Conservation (phyloP, 1,140 invertebrate species). For the Drosophila biarmipes region DNA sequence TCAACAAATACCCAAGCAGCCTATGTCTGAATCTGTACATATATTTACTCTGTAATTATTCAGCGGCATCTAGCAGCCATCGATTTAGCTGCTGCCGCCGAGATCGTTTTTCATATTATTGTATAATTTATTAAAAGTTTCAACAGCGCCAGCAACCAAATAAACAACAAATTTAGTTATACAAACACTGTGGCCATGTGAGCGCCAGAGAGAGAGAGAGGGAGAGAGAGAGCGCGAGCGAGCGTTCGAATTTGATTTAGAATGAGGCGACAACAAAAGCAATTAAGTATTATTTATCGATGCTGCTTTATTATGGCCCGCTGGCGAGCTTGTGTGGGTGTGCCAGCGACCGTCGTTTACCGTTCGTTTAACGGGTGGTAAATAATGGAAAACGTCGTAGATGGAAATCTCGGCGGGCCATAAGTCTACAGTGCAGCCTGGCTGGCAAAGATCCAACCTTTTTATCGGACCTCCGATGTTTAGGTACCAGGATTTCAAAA, state of each 20-base stretch:
- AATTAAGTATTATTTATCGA: slow-evolving; percentile 78
- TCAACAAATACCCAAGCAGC: slow-evolving; percentile 50
- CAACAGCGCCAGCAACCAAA: slow-evolving; percentile 47
- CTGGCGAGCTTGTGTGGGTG: slow-evolving; percentile 31
- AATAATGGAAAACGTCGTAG: slow-evolving; percentile 35
- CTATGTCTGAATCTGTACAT: slow-evolving; percentile 48
- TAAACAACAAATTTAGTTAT: slow-evolving; percentile 65
- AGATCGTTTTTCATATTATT: slow-evolving; percentile 74
- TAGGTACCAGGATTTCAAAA: too few relatives aligned
- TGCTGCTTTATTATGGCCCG: slow-evolving; percentile 46
- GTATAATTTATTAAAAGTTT: slow-evolving; percentile 79
- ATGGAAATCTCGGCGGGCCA: slow-evolving; percentile 18
- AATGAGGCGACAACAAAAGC: slow-evolving; percentile 70
- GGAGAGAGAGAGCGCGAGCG: slow-evolving; percentile 11
- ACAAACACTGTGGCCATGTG: slow-evolving; percentile 66
- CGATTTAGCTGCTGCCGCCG: slow-evolving; percentile 54
- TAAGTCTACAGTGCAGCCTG: slow-evolving; percentile 5
- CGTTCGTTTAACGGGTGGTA: slow-evolving; percentile 40
- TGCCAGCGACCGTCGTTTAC: slow-evolving; percentile 37
- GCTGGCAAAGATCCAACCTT: neutral
- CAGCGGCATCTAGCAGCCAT: slow-evolving; percentile 58
- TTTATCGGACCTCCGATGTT: too few relatives aligned
- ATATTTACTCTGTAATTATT: slow-evolving; percentile 76
- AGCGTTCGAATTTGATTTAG: slow-evolving; percentile 60
- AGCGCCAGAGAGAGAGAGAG: slow-evolving; percentile 15